A percentile compares a stretch with the other conserved stretches of the same genome.
phyloP scores from a whole-genome alignment of 2,113 vertebrate species.

The Sclerurus mexicanus region DNA sequence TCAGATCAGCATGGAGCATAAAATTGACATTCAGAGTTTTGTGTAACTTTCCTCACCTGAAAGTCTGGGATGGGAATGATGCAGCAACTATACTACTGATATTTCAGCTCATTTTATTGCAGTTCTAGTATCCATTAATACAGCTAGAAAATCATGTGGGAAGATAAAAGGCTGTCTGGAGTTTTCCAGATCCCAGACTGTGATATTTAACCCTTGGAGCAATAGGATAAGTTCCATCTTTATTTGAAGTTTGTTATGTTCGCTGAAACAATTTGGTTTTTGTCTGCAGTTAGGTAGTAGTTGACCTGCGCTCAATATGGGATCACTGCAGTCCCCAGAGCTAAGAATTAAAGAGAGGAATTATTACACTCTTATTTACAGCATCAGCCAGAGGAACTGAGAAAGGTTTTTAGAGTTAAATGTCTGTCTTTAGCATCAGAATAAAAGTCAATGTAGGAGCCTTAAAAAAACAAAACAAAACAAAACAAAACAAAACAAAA shows the following conservation, averaged over 20 bases:
- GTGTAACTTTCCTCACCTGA: not conserved
- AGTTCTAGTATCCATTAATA: not conserved
- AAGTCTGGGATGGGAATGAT: not conserved
- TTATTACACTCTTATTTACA: not conserved
- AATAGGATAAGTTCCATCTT: not conserved
- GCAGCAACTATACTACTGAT: not conserved
- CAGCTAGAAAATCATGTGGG: not conserved
- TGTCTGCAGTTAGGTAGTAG: not conserved
- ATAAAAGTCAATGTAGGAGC: not conserved
- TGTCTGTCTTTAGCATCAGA: not conserved
- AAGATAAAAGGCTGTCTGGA: not conserved
- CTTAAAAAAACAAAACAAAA: not conserved
- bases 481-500: too few species aligned
- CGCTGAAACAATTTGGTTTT: not conserved
- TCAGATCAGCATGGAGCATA: not conserved
- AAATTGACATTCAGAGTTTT: not conserved
- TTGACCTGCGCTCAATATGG: fast-evolving
- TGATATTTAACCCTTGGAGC: not conserved
- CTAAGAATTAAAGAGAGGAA: not conserved
- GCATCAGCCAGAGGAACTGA: not conserved
- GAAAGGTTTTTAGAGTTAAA: not conserved
- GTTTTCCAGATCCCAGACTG: not conserved
- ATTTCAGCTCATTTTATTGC: not conserved
- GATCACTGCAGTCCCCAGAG: not conserved
- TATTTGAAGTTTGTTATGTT: not conserved